Evolutionary conservation across 2,888 invertebrate species (phyloP).

Genomic region (Nemurella pictetii): DNA sequence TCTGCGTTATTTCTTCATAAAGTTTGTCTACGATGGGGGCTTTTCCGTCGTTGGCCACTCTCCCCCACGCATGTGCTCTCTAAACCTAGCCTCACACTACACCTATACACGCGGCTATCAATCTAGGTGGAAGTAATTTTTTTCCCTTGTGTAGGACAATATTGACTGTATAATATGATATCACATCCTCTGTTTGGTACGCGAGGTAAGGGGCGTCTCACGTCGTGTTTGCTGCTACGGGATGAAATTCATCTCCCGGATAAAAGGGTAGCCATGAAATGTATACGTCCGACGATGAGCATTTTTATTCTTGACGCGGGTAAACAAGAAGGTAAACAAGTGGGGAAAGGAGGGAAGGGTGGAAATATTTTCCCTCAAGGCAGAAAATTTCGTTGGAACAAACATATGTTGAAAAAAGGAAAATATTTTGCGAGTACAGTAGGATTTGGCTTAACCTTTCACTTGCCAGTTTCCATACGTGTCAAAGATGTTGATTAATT

Average conservation of each 20-base stretch:
- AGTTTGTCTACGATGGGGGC: too few species aligned
- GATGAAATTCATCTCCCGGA: neutral
- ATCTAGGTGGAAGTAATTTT: neutral
- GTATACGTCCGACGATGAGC: neutral
- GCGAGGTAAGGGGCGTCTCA: neutral
- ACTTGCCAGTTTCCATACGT: too few species aligned
- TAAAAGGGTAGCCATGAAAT: slow-evolving; percentile 2
- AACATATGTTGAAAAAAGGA: too few species aligned
- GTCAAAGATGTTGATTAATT: too few species aligned
- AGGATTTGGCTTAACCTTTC: too few species aligned
- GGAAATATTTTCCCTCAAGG: neutral
- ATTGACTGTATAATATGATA: neutral
- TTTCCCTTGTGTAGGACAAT: neutral
- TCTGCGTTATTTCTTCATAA: too few species aligned
- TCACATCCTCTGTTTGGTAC: neutral
- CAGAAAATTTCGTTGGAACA: neutral
- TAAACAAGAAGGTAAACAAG: neutral
- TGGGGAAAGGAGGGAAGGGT: neutral
- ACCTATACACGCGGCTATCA: neutral
- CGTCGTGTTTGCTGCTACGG: neutral
- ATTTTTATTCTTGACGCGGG: neutral
- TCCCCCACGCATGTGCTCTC: too few species aligned
- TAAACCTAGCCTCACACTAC: too few species aligned
- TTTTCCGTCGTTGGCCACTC: too few species aligned
- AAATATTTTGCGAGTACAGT: neutral